Evolutionary conservation across 2,113 vertebrate species (phyloP), one percentile per base, ranked within the genome.

Genomic region (Gallinago paraguaiae): DNA sequence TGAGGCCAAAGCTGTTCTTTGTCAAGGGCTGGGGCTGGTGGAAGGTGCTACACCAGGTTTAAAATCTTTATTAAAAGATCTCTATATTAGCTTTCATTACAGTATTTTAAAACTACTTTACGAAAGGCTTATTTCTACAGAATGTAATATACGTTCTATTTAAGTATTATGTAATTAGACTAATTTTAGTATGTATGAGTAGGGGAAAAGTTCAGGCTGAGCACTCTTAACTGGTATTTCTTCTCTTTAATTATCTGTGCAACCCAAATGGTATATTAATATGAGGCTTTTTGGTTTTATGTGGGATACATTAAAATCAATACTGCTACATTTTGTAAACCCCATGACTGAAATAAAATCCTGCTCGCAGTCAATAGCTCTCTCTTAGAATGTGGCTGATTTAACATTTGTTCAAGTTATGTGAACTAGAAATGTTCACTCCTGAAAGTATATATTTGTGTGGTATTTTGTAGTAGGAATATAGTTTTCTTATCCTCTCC

Each of bases 1-100:
- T 87, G 92, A 96, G 94, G 94, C 80, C 70, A 76, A 60, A 91
- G 69, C 70, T 81, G 84, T 87, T 92, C n/a, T 76, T 91, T 92
- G 54, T 90, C 65, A 57, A 85, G 82, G 89, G 63, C 74, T 93
- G 67, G 91, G 90, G 60, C 75, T 94, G 67, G 53, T 50, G 77
- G 45, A 78, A 92, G 82, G 35, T 85, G 68, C 75, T 86, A 50
- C n/a, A 67, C 68, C 82, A 46, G 54, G 46, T 72, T 91, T 51
- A 89, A 88, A 84, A 19, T 39, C 28, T 67, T 63, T 82, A 85
- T 78, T 76, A 45, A 46, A 90, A 91, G 46, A 48, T 31, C 48
- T 87, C 87, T 68, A 37, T 71, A 25, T 68, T 94, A 48, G 53
- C 69, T 88, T 94, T 90, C 69, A 60, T 70, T 74, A 51, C 50